These are phyloP conservation scores for Pristis pectinata DNA, from an alignment of 2,797 vertebrate species.

Conservation along the genomic window DNA sequence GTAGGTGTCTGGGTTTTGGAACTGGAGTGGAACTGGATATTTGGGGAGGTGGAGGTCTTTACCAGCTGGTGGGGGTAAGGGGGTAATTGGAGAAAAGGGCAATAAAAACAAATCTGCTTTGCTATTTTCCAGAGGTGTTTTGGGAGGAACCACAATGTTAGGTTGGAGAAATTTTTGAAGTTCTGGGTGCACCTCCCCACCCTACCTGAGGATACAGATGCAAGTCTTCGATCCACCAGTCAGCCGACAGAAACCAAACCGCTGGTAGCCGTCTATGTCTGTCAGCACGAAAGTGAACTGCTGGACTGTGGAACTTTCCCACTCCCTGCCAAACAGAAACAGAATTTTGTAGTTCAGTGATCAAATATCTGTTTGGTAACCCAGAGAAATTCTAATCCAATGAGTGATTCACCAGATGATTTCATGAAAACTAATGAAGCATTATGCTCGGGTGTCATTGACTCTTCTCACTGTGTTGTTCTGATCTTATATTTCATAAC, in stretches of 20 bases:
- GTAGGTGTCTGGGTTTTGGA: neutral
- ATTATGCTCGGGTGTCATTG: neutral
- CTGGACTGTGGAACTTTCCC: conserved; percentile 63
- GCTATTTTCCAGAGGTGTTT: neutral
- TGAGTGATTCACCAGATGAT: neutral
- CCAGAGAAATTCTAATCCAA: neutral
- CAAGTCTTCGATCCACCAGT: conserved; percentile 65
- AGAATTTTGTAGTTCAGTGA: neutral
- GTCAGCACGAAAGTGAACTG: conserved; percentile 82
- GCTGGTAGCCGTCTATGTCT: conserved; percentile 74
- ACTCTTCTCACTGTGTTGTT: neutral
- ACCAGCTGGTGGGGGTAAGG: neutral
- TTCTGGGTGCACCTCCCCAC: neutral
- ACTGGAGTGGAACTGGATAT: too few relatives aligned
- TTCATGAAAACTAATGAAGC: neutral
- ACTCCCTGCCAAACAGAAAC: conserved; percentile 49
- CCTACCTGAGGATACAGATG: conserved; percentile 79
- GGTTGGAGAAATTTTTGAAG: neutral
- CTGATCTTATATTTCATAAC: neutral
- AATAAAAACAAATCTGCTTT: neutral
- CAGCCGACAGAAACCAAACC: conserved; percentile 81
- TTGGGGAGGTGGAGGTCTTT: too few relatives aligned
- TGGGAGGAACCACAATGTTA: neutral
- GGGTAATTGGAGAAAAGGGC: neutral
- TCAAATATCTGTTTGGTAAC: neutral